Conservation (phyloP, 2,797 vertebrate species). For the Scolopax rusticola region DNA sequence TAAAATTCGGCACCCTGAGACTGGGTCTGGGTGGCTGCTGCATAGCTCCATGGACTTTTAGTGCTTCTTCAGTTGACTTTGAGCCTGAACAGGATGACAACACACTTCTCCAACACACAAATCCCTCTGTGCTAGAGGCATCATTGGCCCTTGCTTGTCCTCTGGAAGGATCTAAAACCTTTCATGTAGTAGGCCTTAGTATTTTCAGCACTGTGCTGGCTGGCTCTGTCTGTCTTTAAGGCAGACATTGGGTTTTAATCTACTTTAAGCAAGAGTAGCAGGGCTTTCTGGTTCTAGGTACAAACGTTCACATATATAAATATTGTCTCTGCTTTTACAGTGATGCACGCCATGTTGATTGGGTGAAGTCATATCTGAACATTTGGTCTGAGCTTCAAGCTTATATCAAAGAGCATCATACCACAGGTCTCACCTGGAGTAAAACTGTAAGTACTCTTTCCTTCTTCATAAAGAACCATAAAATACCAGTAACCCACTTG, state of each 20-base stretch:
- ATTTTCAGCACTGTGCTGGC: not conserved
- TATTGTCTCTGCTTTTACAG: conserved; percentile 73
- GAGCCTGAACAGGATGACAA: not conserved
- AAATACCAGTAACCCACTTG: not conserved
- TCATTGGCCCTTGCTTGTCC: not conserved
- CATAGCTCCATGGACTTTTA: not conserved
- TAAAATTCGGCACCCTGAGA: not conserved
- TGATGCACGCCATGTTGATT: conserved; percentile 93
- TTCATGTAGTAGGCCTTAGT: not conserved
- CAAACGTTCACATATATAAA: not conserved
- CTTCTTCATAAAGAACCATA: not conserved
- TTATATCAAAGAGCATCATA: conserved; percentile 95
- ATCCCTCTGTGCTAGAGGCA: not conserved
- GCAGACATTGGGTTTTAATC: not conserved
- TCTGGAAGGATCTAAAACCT: not conserved
- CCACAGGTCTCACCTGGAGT: conserved; percentile 93
- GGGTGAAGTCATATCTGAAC: conserved; percentile 94
- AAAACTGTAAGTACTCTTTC: conserved; percentile 86
- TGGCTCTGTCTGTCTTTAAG: not conserved
- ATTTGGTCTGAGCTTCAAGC: conserved; percentile 95
- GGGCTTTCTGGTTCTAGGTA: not conserved
- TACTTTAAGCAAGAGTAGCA: not conserved
- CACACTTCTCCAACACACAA: not conserved
- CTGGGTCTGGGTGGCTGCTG: not conserved
- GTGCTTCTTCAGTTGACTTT: not conserved